Evolutionary conservation across 2,113 vertebrate genomes (phyloP).

Genomic region (Orientallactaga bullata): DNA sequence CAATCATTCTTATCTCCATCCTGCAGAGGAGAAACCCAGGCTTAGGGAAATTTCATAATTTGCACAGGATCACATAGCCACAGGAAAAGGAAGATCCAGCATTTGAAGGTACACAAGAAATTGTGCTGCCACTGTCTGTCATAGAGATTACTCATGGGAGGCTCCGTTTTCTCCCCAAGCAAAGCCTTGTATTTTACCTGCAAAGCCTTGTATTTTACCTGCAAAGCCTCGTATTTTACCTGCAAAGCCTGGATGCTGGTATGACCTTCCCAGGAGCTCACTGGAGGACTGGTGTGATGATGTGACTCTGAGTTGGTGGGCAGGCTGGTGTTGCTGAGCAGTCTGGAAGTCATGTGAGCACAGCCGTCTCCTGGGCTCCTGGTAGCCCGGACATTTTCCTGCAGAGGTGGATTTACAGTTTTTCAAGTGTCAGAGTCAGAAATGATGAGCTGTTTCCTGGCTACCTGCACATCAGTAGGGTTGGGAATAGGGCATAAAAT

Average conservation of each 20-base stretch:
- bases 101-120: neutral
- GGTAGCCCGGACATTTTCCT: too few relatives aligned
- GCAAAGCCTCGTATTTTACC: neutral
- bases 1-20: neutral
- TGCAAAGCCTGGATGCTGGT: neutral
- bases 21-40: neutral
- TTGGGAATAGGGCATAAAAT: neutral
- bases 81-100: neutral
- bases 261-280: neutral
- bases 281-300: neutral
- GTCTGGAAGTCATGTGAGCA: neutral
- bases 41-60: neutral
- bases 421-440: neutral
- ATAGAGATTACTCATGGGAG: neutral
- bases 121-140: neutral
- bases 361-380: neutral
- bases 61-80: neutral
- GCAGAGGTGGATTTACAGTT: neutral
- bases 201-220: neutral
- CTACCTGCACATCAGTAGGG: too few relatives aligned
- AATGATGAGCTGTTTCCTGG: neutral
- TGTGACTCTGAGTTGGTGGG: too few relatives aligned
- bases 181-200: neutral
- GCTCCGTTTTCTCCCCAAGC: neutral
- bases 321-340: neutral